Percentiles rank a stretch among this genome's conserved stretches.
Conservation (phyloP, 1,140 invertebrate species). For the Anadara kagoshimensis region DNA sequence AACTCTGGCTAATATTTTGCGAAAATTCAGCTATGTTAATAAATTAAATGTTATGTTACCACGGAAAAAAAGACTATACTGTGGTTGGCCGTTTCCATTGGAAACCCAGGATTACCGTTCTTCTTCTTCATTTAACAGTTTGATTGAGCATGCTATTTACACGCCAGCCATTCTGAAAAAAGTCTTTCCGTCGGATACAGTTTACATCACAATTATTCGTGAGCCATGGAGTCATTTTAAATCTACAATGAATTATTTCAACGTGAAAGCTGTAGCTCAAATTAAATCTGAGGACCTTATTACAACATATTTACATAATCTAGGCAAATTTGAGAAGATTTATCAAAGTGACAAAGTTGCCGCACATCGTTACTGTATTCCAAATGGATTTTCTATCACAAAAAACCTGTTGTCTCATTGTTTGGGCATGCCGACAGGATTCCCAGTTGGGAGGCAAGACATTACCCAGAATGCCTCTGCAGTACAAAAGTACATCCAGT, state of each 20-base stretch:
- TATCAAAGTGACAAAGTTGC: conserved; percentile 53
- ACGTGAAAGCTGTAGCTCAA: conserved; percentile 43
- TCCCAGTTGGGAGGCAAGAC: conserved; percentile 49
- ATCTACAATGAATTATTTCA: conserved; percentile 63
- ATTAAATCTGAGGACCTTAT: conserved; percentile 40
- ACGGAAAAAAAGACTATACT: conserved; percentile 45
- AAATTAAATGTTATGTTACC: conserved; percentile 55
- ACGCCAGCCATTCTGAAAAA: conserved; percentile 54
- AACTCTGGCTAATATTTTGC: conserved; percentile 50
- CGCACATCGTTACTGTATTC: conserved; percentile 58
- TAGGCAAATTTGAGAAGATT: conserved; percentile 58
- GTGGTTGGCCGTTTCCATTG: conserved; percentile 65
- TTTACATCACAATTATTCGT: conserved; percentile 65
- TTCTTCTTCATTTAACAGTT: conserved; percentile 58
- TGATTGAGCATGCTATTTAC: conserved; percentile 66
- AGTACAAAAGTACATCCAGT: conserved; percentile 50
- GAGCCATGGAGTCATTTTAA: conserved; percentile 62
- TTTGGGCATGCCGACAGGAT: conserved; percentile 65
- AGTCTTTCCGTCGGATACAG: conserved; percentile 54
- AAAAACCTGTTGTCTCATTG: conserved; percentile 66
- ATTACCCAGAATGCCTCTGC: conserved; percentile 39
- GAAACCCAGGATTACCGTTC: conserved; percentile 47
- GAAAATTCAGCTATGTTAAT: conserved; percentile 48
- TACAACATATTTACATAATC: conserved; percentile 57
- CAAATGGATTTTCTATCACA: conserved; percentile 65